Evolutionary conservation across 1,140 invertebrate species (phyloP).

Genomic region (Aporrectodea caliginosa): DNA sequence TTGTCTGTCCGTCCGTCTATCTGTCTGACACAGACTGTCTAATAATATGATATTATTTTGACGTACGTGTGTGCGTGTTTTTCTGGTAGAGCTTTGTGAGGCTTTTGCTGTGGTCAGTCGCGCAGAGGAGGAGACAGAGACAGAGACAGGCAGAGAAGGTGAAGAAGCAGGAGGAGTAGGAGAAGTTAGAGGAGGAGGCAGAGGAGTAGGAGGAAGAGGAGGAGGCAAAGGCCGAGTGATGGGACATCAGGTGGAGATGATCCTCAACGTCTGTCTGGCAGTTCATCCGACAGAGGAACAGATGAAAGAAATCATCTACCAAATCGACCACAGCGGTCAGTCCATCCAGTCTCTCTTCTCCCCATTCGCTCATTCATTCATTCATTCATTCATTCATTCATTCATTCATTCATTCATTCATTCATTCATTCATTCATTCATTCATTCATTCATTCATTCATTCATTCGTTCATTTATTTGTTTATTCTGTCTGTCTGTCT

Average conservation of each 20-base stretch:
- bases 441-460: not conserved
- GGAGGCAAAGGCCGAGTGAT: not conserved
- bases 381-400: not conserved
- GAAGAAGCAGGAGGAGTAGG: no score
- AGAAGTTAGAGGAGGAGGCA: no score
- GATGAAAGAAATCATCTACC: not conserved
- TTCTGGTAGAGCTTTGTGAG: not conserved
- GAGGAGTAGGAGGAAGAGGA: no score
- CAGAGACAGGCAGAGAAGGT: no score
- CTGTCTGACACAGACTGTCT: no score
- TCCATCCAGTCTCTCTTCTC: not conserved
- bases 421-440: not conserved
- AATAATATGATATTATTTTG: no score
- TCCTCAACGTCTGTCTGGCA: not conserved
- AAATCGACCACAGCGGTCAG: not conserved
- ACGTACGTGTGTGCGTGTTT: not conserved
- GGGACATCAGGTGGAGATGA: not conserved
- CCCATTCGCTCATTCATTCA: not conserved
- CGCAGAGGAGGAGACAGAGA: no score
- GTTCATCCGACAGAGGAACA: not conserved
- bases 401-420: not conserved
- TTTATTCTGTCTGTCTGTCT: not conserved
- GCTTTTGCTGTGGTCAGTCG: not conserved
- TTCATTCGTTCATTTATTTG: not conserved
- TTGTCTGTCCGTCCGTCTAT: no score